A percentile compares a stretch with the other conserved stretches of the same genome.
These are phyloP conservation scores for Pyxicephalus adspersus DNA, from an alignment of 2,113 vertebrate genomes.

Conservation along the genomic window DNA sequence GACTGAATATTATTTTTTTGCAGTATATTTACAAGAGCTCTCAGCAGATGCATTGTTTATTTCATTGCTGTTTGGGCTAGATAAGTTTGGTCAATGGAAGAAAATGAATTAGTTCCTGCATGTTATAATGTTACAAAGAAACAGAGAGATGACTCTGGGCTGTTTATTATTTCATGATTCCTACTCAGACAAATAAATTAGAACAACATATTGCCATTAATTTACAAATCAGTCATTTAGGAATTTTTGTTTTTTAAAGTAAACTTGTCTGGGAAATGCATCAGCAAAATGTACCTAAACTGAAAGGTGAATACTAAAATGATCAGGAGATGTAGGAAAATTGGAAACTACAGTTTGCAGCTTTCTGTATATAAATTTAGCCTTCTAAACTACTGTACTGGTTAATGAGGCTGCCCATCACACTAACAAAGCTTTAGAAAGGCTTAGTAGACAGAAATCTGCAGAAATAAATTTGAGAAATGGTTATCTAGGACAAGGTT, in stretches of 20 bases:
- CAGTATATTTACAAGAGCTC: background rate
- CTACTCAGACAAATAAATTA: no score
- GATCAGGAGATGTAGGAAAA: no score
- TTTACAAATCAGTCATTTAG: background rate
- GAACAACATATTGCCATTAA: background rate
- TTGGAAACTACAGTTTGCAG: no score
- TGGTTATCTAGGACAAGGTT: no score
- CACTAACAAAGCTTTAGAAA: no score
- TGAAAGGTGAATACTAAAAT: no score
- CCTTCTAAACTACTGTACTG: no score
- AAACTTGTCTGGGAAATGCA: background rate
- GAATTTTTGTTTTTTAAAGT: no score
- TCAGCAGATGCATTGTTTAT: background rate
- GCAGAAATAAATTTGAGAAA: no score
- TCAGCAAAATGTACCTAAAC: background rate
- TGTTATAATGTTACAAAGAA: background rate
- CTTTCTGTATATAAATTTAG: no score
- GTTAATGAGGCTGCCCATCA: no score
- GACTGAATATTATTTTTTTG: background rate
- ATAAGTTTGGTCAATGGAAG: background rate
- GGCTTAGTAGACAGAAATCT: no score
- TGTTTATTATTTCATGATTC: background rate
- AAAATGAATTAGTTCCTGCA: background rate
- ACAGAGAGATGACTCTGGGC: background rate
- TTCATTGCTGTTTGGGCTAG: background rate